Evolutionary conservation across 2,888 invertebrate species (phyloP).

Genomic region (Auanema freiburgensis): DNA sequence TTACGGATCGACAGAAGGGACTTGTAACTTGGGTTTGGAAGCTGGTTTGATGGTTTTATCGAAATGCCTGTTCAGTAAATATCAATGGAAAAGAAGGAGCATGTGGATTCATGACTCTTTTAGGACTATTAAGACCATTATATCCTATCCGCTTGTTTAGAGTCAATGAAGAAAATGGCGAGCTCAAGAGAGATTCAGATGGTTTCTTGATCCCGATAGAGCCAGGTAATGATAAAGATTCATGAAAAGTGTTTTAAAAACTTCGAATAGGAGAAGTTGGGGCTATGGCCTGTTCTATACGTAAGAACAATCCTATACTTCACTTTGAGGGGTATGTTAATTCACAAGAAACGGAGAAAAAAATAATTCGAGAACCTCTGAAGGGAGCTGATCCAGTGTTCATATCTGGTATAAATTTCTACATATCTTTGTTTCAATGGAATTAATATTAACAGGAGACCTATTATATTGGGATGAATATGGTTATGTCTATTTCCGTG

Average conservation of each 20-base stretch:
- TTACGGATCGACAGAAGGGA: conserved; percentile 96
- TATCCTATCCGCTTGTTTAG: conserved; percentile 22
- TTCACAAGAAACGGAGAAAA: conserved; percentile 84
- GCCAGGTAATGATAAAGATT: conserved; percentile 70
- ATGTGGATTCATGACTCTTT: conserved; percentile 84
- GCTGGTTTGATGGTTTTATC: conserved; percentile 69
- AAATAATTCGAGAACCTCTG: conserved; percentile 84
- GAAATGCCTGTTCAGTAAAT: conserved; percentile 73
- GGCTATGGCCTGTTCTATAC: conserved; percentile 91
- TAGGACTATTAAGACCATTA: conserved; percentile 70
- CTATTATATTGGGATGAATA: conserved; percentile 83
- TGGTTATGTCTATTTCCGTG: conserved; percentile 88
- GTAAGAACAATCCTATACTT: conserved; percentile 82
- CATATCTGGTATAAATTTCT: conserved; percentile 74
- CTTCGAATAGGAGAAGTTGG: conserved; percentile 80
- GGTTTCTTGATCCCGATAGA: conserved; percentile 84
- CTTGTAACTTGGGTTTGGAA: conserved; percentile 79
- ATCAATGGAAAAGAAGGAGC: conserved; percentile 87
- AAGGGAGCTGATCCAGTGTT: conserved; percentile 86
- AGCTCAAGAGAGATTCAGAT: conserved; percentile 78
- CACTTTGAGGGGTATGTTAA: conserved; percentile 89
- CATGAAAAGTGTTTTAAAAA: background rate
- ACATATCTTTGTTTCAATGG: background rate
- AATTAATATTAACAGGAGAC: conserved; percentile 71
- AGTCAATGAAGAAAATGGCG: conserved; percentile 83